These are phyloP conservation scores for Lutraria lutraria DNA, from an alignment of 2,888 invertebrate genomes.

Conservation along the genomic window DNA sequence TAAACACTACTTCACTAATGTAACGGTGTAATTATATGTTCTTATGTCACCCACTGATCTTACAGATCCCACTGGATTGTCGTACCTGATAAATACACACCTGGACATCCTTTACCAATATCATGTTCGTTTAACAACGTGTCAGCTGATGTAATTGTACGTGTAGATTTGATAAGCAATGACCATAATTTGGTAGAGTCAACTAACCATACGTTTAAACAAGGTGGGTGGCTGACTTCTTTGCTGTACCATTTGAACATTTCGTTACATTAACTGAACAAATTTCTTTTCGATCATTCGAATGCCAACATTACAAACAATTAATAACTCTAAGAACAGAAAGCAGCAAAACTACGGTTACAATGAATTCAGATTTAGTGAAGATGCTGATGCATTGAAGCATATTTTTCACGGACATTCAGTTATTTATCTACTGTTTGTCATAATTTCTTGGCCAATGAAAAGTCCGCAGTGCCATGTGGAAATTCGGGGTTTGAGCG, in stretches of 20 bases:
- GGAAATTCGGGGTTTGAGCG: too few species aligned
- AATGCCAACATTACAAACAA: background rate
- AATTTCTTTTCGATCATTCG: background rate
- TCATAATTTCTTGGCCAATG: too few species aligned
- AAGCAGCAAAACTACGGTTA: too few species aligned
- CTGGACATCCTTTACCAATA: constrained; percentile 54
- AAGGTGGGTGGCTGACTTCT: constrained; percentile 33
- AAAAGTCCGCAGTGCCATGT: too few species aligned
- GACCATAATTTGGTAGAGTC: constrained; percentile 53
- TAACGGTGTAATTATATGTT: background rate
- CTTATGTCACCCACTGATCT: background rate
- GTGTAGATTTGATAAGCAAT: constrained; percentile 54
- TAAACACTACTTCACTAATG: background rate
- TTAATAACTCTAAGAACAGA: too few species aligned
- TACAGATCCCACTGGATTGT: constrained; percentile 65
- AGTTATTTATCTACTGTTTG: too few species aligned
- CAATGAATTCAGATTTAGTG: too few species aligned
- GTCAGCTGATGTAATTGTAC: constrained; percentile 47
- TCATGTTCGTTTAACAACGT: constrained; percentile 64
- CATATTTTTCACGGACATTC: too few species aligned
- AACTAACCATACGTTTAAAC: constrained; percentile 45
- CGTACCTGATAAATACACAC: constrained; percentile 52
- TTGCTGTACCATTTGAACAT: background rate
- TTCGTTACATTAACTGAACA: background rate
- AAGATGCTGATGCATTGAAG: too few species aligned